phyloP scores from a whole-genome alignment of 2,797 vertebrate species.

The Amblyraja radiata region DNA sequence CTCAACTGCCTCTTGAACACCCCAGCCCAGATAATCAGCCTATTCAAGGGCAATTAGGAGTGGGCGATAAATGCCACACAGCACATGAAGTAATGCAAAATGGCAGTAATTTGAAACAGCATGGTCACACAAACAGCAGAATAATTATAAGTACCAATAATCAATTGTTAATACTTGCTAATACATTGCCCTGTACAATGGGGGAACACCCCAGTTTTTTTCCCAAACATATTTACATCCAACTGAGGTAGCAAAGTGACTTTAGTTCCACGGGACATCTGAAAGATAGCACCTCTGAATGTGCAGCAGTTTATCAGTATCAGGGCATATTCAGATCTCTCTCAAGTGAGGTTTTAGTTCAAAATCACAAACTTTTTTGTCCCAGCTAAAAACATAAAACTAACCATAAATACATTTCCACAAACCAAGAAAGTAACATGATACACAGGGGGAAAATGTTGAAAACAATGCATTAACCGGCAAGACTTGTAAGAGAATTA shows the following conservation, averaged over 20 bases:
- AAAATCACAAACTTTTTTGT: neutral
- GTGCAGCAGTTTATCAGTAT: neutral
- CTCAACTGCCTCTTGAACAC: too few species aligned
- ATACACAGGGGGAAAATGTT: neutral
- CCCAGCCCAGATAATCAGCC: too few species aligned
- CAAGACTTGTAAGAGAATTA: neutral
- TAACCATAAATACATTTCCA: neutral
- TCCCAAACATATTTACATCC: neutral
- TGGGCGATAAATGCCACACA: too few species aligned
- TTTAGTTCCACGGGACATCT: neutral
- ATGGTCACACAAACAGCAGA: neutral
- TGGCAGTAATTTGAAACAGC: too few species aligned
- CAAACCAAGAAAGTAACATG: neutral
- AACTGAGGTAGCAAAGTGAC: neutral
- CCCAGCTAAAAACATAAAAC: neutral
- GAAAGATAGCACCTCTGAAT: neutral
- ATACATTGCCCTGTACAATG: neutral
- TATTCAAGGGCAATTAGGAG: too few species aligned
- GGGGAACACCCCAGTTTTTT: neutral
- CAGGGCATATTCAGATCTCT: neutral
- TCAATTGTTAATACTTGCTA: neutral
- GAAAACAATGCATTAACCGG: neutral
- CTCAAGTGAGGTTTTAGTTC: neutral
- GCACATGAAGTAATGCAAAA: too few species aligned
- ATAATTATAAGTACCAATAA: neutral